phyloP scores from a whole-genome alignment of 2,113 vertebrate genomes.

The Macrotis lagotis region DNA sequence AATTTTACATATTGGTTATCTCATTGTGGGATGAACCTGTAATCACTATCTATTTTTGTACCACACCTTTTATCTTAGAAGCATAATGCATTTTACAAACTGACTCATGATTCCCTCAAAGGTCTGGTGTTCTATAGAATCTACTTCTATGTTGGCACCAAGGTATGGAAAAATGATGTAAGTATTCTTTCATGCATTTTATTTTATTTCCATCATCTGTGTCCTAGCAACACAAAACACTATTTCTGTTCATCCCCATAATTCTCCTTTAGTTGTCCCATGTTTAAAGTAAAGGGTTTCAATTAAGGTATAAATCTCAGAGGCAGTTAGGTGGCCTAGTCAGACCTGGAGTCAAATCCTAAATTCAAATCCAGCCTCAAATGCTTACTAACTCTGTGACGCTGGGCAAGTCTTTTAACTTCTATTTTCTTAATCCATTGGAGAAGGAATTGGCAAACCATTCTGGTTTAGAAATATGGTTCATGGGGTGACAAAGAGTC shows the following conservation, averaged over 20 bases:
- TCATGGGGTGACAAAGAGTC: neutral
- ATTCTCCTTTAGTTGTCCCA: neutral
- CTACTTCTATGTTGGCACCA: neutral
- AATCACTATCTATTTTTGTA: neutral
- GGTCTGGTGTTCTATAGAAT: neutral
- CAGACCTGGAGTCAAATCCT: neutral
- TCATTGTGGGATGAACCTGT: neutral
- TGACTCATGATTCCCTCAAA: neutral
- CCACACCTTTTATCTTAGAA: neutral
- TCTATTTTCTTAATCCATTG: neutral
- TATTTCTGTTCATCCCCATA: neutral
- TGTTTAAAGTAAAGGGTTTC: neutral
- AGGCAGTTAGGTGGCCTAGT: neutral
- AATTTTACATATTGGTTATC: neutral
- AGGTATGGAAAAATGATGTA: neutral
- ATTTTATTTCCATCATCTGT: neutral
- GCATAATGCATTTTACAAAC: neutral
- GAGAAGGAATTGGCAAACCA: neutral
- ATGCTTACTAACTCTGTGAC: neutral
- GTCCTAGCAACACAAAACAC: neutral
- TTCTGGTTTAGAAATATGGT: neutral
- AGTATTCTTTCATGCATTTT: neutral
- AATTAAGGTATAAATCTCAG: neutral
- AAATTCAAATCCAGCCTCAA: neutral
- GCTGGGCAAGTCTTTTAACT: neutral